phyloP scores from a whole-genome alignment of 2,113 vertebrate genomes.

The Phaetusa simplex region DNA sequence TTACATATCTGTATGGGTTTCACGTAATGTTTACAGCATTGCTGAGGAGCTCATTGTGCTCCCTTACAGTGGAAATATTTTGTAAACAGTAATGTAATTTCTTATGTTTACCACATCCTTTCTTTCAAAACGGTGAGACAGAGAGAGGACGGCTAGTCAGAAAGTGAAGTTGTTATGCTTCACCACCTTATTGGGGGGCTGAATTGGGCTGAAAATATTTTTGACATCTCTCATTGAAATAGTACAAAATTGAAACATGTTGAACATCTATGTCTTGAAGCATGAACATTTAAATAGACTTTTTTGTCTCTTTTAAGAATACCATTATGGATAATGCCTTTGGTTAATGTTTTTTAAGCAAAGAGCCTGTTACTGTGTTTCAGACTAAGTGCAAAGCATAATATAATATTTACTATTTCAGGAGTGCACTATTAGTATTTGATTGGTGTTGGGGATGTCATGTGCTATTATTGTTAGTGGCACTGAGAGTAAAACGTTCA shows the following conservation, averaged over 20 bases:
- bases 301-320: slow-evolving; percentile 35
- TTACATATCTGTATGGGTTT: not conserved
- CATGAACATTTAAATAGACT: not conserved
- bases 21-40: not conserved
- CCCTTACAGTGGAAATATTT: not conserved
- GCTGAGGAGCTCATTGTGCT: not conserved
- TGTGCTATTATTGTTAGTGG: slow-evolving; percentile 50
- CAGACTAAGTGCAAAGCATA: slow-evolving; percentile 52
- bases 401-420: slow-evolving; percentile 60
- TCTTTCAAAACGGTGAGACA: not conserved
- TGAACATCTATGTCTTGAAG: not conserved
- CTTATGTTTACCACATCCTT: not conserved
- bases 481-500: slow-evolving; percentile 31
- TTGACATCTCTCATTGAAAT: not conserved
- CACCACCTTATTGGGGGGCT: not conserved
- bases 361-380: slow-evolving; percentile 29
- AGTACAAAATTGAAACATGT: not conserved
- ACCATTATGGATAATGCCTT: not conserved
- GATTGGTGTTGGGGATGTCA: slow-evolving; percentile 49
- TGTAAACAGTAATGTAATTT: not conserved
- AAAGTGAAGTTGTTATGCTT: not conserved
- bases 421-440: slow-evolving; percentile 47
- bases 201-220: not conserved
- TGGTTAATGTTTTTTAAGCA: slow-evolving; percentile 26
- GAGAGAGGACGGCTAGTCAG: not conserved